Evolutionary conservation across 2,797 vertebrate species (phyloP).

Genomic region (Varecia variegata): DNA sequence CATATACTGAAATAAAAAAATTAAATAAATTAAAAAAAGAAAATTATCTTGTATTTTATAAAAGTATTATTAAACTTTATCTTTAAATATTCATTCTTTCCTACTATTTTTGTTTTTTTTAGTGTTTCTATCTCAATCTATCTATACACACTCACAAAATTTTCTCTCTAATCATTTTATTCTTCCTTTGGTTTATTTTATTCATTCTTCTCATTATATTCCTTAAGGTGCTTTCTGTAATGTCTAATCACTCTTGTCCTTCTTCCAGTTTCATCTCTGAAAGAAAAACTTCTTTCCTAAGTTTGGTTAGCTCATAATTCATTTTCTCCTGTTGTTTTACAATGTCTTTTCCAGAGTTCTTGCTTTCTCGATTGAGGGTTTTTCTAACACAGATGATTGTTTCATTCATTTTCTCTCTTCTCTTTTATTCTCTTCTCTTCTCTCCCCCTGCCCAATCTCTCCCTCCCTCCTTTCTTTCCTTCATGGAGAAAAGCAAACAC

Average conservation of each 20-base stretch:
- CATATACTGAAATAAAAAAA: no score
- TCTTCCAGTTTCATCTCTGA: constrained; percentile 29
- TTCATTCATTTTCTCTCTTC: background rate
- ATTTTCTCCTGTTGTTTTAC: background rate
- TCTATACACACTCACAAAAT: background rate
- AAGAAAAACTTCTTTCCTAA: background rate
- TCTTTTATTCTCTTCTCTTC: background rate
- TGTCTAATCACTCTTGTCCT: background rate
- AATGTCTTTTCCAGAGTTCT: background rate
- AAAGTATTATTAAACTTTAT: background rate
- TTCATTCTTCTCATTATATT: background rate
- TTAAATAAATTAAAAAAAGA: no score
- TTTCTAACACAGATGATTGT: background rate
- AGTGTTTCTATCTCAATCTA: background rate
- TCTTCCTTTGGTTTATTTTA: background rate
- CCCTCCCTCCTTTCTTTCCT: background rate
- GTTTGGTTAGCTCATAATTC: background rate
- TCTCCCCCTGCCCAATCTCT: background rate
- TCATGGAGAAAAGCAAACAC: background rate
- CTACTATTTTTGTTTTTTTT: background rate
- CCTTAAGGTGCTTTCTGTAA: background rate
- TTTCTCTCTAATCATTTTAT: background rate
- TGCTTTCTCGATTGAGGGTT: background rate
- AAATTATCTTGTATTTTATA: background rate
- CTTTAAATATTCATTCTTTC: background rate